Percentiles rank a stretch among this genome's conserved stretches.
These are phyloP conservation scores for Sebastes hubbsi DNA, from an alignment of 2,797 vertebrate species.

Conservation along the genomic window DNA sequence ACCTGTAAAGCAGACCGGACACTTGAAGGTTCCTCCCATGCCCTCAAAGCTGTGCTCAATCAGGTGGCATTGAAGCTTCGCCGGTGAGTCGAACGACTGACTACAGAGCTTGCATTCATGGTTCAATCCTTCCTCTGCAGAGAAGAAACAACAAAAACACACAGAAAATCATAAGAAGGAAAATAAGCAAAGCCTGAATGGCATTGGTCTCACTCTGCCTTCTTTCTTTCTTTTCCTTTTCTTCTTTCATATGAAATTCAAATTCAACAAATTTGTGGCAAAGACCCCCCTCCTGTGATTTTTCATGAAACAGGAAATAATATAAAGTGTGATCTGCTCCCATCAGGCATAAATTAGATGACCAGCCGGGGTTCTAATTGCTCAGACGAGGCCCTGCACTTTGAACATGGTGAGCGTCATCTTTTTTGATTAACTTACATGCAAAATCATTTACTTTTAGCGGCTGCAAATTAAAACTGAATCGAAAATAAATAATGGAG, in stretches of 20 bases:
- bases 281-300: constrained; percentile 63
- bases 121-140: constrained; percentile 95
- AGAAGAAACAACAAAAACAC: constrained; percentile 62
- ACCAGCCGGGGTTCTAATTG: constrained; percentile 64
- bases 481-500: constrained; percentile 11
- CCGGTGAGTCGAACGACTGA: constrained; percentile 98
- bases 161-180: constrained; percentile 55
- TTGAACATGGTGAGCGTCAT: constrained; percentile 45
- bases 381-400: constrained; percentile 56
- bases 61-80: constrained; percentile 98
- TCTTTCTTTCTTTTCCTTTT: neutral
- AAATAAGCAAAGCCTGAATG: constrained; percentile 55
- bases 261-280: constrained; percentile 49
- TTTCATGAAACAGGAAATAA: constrained; percentile 65
- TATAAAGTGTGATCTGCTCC: constrained; percentile 67
- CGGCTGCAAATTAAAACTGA: constrained; percentile 24
- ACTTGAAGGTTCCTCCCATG: constrained; percentile 99
- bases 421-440: constrained; percentile 53
- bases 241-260: constrained; percentile 37
- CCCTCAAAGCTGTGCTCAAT: constrained; percentile 99
- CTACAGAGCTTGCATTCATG: constrained; percentile 99
- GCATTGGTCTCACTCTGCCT: constrained; percentile 44
- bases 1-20: constrained; percentile 99
- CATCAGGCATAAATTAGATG: constrained; percentile 72
- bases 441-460: constrained; percentile 34